Conservation (phyloP, 2,113 vertebrate species). For the Dicentrarchus labrax region DNA sequence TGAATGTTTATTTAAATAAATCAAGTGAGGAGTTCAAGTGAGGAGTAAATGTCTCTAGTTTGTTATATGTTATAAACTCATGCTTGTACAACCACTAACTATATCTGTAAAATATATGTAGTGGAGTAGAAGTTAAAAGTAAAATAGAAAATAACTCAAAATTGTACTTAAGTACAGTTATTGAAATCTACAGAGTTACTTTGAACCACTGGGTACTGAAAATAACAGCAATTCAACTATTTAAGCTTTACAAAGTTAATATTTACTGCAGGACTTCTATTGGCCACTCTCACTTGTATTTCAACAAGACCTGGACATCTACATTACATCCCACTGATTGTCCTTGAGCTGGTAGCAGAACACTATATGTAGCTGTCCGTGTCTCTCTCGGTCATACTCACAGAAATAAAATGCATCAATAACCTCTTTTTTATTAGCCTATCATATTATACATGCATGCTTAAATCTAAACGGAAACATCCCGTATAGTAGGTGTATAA, state of each 20-base stretch:
- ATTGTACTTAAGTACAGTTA: too few species aligned
- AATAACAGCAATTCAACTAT: neutral
- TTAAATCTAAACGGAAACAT: constrained; percentile 29
- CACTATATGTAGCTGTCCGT: neutral
- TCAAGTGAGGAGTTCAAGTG: neutral
- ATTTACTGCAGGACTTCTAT: neutral
- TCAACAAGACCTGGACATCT: neutral
- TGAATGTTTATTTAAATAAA: neutral
- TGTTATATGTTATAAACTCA: neutral
- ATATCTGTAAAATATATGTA: neutral
- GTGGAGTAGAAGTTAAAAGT: neutral
- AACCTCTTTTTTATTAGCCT: constrained; percentile 35
- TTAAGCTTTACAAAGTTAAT: neutral
- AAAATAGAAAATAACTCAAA: too few species aligned
- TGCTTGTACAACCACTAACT: neutral
- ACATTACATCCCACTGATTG: neutral
- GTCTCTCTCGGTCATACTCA: constrained; percentile 1
- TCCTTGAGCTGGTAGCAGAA: neutral
- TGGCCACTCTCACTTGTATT: neutral
- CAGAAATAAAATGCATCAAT: constrained; percentile 37
- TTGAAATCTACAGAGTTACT: neutral
- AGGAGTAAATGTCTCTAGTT: neutral
- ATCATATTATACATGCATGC: constrained; percentile 25
- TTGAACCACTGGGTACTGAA: neutral
- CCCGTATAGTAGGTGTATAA: neutral